Percentiles rank a stretch among this genome's conserved stretches.
phyloP scores from a whole-genome alignment of 2,797 vertebrate species.

The Poliocrania exsul region DNA sequence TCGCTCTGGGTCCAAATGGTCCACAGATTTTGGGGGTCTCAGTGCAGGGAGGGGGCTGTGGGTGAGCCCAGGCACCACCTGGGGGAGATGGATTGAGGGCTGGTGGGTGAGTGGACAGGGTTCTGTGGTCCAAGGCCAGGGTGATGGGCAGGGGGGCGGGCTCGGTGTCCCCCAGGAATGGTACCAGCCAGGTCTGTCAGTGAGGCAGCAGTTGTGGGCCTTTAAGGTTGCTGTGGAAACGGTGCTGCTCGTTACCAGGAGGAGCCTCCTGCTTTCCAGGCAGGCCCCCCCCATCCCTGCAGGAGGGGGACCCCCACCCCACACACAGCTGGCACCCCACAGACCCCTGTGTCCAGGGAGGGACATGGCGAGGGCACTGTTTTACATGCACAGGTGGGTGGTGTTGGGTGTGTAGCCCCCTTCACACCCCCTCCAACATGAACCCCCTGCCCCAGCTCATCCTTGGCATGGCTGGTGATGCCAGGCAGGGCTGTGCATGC shows the following conservation, averaged over 20 bases:
- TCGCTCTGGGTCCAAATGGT: neutral
- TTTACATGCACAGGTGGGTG: accelerated
- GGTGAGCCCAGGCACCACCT: neutral
- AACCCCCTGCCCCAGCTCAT: neutral
- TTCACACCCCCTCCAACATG: accelerated
- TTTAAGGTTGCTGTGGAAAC: constrained; percentile 71
- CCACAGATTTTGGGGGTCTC: neutral
- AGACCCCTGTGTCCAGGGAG: accelerated
- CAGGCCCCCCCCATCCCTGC: neutral
- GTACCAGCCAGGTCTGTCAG: neutral
- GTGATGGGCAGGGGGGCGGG: neutral
- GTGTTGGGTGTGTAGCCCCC: accelerated
- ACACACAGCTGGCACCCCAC: neutral
- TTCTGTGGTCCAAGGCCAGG: accelerated
- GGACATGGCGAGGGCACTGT: accelerated
- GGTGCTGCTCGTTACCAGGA: neutral
- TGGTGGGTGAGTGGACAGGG: accelerated
- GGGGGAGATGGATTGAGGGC: accelerated
- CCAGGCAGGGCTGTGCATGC: neutral
- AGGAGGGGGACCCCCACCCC: neutral
- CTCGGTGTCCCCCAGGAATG: accelerated
- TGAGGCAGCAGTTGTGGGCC: neutral
- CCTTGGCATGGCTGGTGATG: accelerated
- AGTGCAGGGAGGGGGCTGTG: neutral
- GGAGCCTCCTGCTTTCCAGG: constrained; percentile 26